A percentile compares a stretch with the other conserved stretches of the same genome.
These are phyloP conservation scores for Laothoe populi DNA, from an alignment of 2,888 invertebrate genomes.

Conservation along the genomic window DNA sequence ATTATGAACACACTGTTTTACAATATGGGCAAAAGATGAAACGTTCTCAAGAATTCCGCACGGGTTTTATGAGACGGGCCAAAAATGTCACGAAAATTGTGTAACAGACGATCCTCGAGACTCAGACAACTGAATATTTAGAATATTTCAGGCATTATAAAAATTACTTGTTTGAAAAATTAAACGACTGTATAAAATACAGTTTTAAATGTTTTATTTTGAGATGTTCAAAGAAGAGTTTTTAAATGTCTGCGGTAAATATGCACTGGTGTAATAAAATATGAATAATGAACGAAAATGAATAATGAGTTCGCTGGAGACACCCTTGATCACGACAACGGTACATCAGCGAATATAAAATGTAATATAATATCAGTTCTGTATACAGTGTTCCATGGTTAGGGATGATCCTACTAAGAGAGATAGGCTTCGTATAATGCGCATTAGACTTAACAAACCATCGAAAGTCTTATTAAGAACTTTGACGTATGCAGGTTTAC, in stretches of 20 bases:
- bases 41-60: slow-evolving; percentile 7
- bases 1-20: slow-evolving; percentile 22
- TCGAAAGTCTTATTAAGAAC: no score
- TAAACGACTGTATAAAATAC: not conserved
- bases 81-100: slow-evolving; percentile 19
- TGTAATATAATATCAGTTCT: not conserved
- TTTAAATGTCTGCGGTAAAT: not conserved
- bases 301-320: slow-evolving; percentile 8
- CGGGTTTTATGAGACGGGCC: not conserved
- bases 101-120: not conserved
- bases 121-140: not conserved
- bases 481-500: no score
- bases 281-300: slow-evolving; percentile 6
- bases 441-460: no score
- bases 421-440: no score
- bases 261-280: not conserved
- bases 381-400: no score
- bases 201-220: not conserved
- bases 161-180: not conserved
- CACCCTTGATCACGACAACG: not conserved
- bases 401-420: no score
- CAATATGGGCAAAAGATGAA: not conserved
- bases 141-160: not conserved
- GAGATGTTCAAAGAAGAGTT: not conserved
- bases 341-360: not conserved